Percentiles rank a stretch among this genome's conserved stretches.
Evolutionary conservation across 92 coral and sea anemone genomes (phyloP).

Genomic region (Hydrozoanthus gracilis): DNA sequence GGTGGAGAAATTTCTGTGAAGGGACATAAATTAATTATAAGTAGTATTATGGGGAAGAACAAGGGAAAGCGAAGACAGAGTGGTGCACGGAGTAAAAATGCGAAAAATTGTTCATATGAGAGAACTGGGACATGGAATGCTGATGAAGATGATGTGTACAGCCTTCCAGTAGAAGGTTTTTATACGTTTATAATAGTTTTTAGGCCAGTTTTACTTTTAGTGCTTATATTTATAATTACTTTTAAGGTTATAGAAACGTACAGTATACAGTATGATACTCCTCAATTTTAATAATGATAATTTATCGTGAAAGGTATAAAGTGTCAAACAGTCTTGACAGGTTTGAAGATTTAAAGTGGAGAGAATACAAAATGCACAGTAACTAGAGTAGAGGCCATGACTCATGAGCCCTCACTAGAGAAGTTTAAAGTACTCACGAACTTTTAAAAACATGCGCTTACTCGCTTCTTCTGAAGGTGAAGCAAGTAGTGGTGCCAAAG

Average conservation of each 20-base stretch:
- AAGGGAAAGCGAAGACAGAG: slow-evolving; percentile 70
- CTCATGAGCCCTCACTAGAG: not conserved
- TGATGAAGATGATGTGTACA: slow-evolving; percentile 7
- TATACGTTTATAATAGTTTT: not conserved
- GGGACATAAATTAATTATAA: not conserved
- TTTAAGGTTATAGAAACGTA: no score
- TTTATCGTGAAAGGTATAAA: no score
- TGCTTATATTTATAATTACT: not conserved
- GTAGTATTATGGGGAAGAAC: slow-evolving; percentile 69
- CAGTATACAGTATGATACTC: no score
- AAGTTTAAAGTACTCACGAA: not conserved
- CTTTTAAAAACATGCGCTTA: not conserved
- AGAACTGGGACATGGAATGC: slow-evolving; percentile 40
- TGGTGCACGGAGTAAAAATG: slow-evolving; percentile 56
- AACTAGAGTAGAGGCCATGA: no score
- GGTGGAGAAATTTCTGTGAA: slow-evolving; percentile 1
- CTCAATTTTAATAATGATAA: no score
- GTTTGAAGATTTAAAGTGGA: no score
- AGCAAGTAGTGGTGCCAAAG: slow-evolving; percentile 52
- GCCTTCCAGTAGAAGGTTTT: not conserved
- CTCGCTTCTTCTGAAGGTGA: not conserved
- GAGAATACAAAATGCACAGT: no score
- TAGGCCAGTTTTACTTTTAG: not conserved
- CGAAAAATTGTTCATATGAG: slow-evolving; percentile 71
- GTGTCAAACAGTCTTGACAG: no score